Evolutionary conservation across 1,140 invertebrate species (phyloP).

Genomic region (Lordiphosa stackelbergi): DNA sequence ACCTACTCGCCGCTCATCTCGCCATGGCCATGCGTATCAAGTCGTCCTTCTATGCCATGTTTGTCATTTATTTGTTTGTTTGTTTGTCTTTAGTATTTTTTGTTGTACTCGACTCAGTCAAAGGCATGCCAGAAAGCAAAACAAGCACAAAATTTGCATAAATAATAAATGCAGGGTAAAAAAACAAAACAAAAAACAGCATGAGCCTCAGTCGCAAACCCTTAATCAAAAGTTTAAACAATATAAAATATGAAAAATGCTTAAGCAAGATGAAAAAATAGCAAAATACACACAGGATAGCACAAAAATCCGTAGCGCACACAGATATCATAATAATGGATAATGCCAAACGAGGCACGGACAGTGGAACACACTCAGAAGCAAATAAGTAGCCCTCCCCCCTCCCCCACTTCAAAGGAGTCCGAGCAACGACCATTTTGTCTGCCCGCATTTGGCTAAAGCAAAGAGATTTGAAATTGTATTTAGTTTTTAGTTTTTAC

Average conservation of each 20-base stretch:
- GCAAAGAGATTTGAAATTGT: constrained; percentile 61
- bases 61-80: constrained; percentile 70
- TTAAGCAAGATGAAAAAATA: constrained; percentile 32
- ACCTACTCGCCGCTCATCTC: no score
- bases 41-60: constrained; percentile 61
- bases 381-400: constrained; percentile 12
- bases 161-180: constrained; percentile 58
- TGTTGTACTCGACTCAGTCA: constrained; percentile 41
- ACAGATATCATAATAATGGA: constrained; percentile 57
- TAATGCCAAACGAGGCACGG: constrained; percentile 32
- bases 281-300: constrained; percentile 25
- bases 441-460: constrained; percentile 44
- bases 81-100: constrained; percentile 23
- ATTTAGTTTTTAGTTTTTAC: constrained; percentile 36
- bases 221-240: constrained; percentile 72
- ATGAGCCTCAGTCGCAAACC: constrained; percentile 41
- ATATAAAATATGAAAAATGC: constrained; percentile 63
- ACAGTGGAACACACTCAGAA: constrained; percentile 8
- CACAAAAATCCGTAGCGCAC: constrained; percentile 9
- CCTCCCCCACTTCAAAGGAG: constrained; percentile 1
- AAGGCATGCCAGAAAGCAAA: constrained; percentile 25
- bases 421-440: constrained; percentile 4
- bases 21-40: constrained; percentile 54
- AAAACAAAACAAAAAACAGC: constrained; percentile 14
- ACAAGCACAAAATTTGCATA: constrained; percentile 54